Evolutionary conservation across 2,888 invertebrate genomes (phyloP), one percentile per base, ranked within the genome.

Genomic region (Apotomis betuletana): DNA sequence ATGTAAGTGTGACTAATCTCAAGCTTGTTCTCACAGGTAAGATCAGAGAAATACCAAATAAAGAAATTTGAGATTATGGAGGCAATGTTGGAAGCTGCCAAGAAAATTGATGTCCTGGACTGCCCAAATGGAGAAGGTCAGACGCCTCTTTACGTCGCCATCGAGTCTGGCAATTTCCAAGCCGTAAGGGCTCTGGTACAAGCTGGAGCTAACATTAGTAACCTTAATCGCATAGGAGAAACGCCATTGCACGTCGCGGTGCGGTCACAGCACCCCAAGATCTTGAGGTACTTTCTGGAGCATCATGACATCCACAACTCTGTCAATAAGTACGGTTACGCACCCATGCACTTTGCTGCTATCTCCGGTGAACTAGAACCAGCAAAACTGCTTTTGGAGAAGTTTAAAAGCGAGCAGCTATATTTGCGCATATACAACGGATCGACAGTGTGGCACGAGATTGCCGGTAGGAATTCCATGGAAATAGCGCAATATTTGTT

Each of bases 201-300:
- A 4, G 38, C 57, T 38, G 57, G 57, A 3, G 57, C 57, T 1
- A 38, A n/a, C 12, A 36, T 12, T 3, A 27, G 27, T 4, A 55
- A 55, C 4, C 9, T 55, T 6, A 36, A 27, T 27, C 4, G 10
- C 8, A 12, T 36, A 3, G 38, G 12, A 10, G 8, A 49, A 12
- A 12, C 57, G 8, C 36, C 49, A n/a, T 36, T 67, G 10, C 67
- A 67, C 10, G 58, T 15, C 5, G 67, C 67, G 12, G 12, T 36
- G 9, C 2, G 5, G 6, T 8, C 27, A 27, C 0, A 13, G 38
- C 4, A 51, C 6, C 58, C 58, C 9, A 5, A 12, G 0, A 41
- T 49, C 5, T 15, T 67, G n/a, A 59, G 59, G 38, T 67, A 58
- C 49, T 6, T 67, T 9, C 58, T 67, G 10, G 67, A 67, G 5